A percentile compares a stretch with the other conserved stretches of the same genome.
phyloP scores from a whole-genome alignment of 1,140 invertebrate genomes.

The Drosophila hydei region DNA sequence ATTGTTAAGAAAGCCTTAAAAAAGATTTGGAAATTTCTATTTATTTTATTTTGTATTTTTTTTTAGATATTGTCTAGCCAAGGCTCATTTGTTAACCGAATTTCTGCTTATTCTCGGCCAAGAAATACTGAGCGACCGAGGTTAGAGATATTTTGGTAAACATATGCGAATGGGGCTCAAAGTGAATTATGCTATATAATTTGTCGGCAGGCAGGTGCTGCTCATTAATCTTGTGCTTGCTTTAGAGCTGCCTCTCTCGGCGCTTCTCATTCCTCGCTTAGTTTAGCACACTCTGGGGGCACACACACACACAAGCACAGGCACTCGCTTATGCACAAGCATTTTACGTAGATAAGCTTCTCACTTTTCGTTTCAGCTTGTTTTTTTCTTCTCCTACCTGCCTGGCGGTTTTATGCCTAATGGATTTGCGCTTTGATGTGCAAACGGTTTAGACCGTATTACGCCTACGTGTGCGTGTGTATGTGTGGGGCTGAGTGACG shows the following conservation, averaged over 20 bases:
- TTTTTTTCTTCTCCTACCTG: constrained; percentile 48
- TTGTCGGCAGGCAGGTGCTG: constrained; percentile 76
- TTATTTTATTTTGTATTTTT: neutral
- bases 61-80: neutral
- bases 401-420: constrained; percentile 62
- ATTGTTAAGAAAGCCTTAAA: neutral
- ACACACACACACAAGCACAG: neutral
- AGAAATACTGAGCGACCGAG: neutral
- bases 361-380: constrained; percentile 31
- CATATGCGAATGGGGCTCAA: constrained; percentile 62
- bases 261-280: constrained; percentile 33
- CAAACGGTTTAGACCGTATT: constrained; percentile 50
- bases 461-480: neutral
- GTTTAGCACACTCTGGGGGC: constrained; percentile 60
- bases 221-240: constrained; percentile 77
- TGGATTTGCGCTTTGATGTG: constrained; percentile 81
- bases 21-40: neutral
- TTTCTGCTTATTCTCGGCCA: neutral
- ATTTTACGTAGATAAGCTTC: constrained; percentile 28
- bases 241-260: constrained; percentile 41
- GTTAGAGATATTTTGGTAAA: constrained; percentile 4
- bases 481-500: constrained; percentile 26
- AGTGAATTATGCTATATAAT: constrained; percentile 78
- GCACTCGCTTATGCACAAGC: constrained; percentile 2
- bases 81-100: neutral